Conservation (phyloP, 2,113 vertebrate genomes). For the Hoplias malabaricus region DNA sequence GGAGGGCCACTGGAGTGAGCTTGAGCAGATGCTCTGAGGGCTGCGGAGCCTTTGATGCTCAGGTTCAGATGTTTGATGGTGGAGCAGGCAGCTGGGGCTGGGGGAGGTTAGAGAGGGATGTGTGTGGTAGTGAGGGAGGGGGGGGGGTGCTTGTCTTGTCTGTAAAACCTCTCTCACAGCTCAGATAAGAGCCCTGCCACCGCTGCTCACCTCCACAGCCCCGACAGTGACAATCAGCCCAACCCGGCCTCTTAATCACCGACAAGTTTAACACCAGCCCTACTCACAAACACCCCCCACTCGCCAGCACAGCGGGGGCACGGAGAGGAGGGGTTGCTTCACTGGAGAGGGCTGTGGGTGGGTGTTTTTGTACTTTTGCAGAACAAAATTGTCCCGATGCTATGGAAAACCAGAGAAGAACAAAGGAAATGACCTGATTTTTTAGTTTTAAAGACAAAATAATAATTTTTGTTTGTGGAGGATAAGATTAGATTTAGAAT, state of each 20-base stretch:
- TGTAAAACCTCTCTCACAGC: background rate
- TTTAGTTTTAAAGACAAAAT: no score
- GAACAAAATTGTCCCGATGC: no score
- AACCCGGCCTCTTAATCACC: constrained; percentile 14
- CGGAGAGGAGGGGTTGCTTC: constrained; percentile 22
- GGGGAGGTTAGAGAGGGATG: background rate
- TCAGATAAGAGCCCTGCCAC: constrained; percentile 12
- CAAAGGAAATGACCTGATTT: no score
- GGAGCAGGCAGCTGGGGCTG: background rate
- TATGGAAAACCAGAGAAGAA: no score
- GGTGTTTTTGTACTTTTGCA: background rate
- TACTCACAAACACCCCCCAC: constrained; percentile 39
- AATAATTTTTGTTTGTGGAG: no score
- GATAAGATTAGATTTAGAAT: no score
- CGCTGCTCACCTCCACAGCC: background rate
- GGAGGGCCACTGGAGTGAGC: constrained; percentile 23
- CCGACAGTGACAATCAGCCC: constrained; percentile 14
- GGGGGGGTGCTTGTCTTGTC: background rate
- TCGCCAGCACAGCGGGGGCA: constrained; percentile 34
- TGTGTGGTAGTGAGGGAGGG: background rate
- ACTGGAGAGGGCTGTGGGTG: background rate
- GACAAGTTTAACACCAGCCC: background rate
- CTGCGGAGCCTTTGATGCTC: constrained; percentile 30
- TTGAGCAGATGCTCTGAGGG: constrained; percentile 33
- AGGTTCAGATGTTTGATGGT: constrained; percentile 25